Base-by-base conservation (phyloP, 2,797 vertebrate species). In the Vultur gryphus region DNA sequence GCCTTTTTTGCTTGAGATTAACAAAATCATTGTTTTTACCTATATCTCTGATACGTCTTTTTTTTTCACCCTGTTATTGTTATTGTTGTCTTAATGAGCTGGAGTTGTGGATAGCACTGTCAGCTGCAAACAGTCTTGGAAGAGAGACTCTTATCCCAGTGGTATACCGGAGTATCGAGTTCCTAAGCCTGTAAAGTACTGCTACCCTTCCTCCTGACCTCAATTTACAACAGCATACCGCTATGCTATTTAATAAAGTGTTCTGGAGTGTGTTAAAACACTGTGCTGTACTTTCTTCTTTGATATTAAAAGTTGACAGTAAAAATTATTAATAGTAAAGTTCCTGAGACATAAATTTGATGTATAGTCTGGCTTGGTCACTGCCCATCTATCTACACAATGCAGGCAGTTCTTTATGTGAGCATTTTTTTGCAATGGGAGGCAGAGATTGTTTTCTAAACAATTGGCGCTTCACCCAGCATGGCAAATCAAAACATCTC, bases 1-100 rank as follows among this genome's bases (percentile, higher is more conserved):
- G 91, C 88, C 89, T 96, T 97, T 98, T 96, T 96, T 96, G 73
- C 84, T 96, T 44, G 94, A 97, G 93, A 97, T 96, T 97, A 98
- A 98, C 96, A 97, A 96, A 98, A 95, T 90, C 65, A 95, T 96
- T 94, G 90, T 69, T 97, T 96, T 96, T 93, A 80, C 59, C 52
- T 87, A 51, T 95, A 90, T 93, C 35, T 92, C 59, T 66, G 77
- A 66, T 85, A 80, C 80, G 73, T 90, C 0, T 3, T 61, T 26
- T 3, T 21, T 28, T 44, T 44, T 23, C 51, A 46, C 16, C 13
- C n/a, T 41, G 69, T 76, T 88, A 51, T 49, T 76, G 48, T 89
- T 43, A 51, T 41, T 17, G 3, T 92, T 78, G 49, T 71, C 81
- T 93, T 96, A 95, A 95, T 66, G 87, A 96, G 79, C 39, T 62